Conservation (phyloP, 2,113 vertebrate genomes). For the Illadopsis cleaveri region DNA sequence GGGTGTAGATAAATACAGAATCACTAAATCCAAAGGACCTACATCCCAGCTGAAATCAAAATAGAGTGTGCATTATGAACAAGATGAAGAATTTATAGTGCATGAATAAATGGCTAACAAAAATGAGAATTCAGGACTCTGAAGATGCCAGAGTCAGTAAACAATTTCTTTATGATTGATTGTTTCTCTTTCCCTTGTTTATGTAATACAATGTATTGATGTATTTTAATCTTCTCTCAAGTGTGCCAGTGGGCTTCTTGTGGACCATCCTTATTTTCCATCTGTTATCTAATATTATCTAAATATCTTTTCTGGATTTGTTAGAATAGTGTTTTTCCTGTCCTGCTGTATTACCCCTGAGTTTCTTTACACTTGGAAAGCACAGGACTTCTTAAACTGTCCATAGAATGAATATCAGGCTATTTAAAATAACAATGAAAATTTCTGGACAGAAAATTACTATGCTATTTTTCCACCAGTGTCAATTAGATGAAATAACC, state of each 20-base stretch:
- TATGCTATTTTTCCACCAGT: not conserved
- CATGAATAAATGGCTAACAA: not conserved
- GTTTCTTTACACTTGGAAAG: not conserved
- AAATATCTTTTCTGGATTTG: not conserved
- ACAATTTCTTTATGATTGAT: not conserved
- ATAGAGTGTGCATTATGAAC: not conserved
- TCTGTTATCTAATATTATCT: not conserved
- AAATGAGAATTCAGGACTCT: not conserved
- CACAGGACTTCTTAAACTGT: not conserved
- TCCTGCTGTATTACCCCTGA: not conserved
- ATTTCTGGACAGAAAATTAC: not conserved
- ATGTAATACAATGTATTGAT: not conserved
- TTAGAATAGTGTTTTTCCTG: not conserved
- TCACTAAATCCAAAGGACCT: not conserved
- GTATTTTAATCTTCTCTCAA: not conserved
- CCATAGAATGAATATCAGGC: not conserved
- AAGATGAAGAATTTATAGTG: not conserved
- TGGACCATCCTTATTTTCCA: not conserved
- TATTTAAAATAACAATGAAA: not conserved
- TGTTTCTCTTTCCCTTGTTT: not conserved
- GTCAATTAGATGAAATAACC: not conserved
- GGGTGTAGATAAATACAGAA: not conserved
- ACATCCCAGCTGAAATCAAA: not conserved
- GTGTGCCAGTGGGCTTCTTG: not conserved
- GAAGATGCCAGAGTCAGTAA: not conserved